Evolutionary conservation across 1,140 invertebrate genomes (phyloP), one percentile per base, ranked within the genome.

Genomic region (Thaumetopoea pityocampa): DNA sequence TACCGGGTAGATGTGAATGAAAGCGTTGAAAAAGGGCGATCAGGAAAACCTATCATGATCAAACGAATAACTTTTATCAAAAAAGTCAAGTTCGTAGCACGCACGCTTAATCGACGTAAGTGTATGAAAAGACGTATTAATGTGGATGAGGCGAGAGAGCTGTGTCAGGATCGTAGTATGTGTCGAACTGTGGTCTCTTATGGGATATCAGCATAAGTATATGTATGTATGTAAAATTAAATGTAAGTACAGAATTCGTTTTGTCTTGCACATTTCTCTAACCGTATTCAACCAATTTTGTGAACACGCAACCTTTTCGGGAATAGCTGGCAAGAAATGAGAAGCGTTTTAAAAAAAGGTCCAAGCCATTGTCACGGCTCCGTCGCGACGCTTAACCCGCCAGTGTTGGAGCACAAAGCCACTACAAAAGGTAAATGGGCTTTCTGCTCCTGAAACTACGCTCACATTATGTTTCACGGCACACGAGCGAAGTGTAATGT

Each of bases 361-460:
- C 51, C 49, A 11, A 51, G 42, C 51, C 41, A 69, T 71, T 71
- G 67, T 74, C 54, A 56, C 50, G 27, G 37, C 33, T 53, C 24
- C 49, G 58, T 46, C 54, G 56, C 55, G 38, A 47, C 67, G 67
- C 67, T 74, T 74, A 71, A 74, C 67, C 67, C 65, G 46, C 45
- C 49, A 61, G 61, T 55, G 57, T 66, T 35, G 42, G 49, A 43
- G 56, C 53, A 67, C 61, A 71, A 70, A 71, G 67, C 56, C 65
- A 67, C 67, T 74, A 67, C 57, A 52, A 41, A 63, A 63, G 60
- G 62, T 65, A 71, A 74, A 71, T 74, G 63, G 66, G 66, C 60
- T 67, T 67, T 68, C 57, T 70, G 51, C 41, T 52, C 45, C 59
- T 59, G 54, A 63, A 71, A 64, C 65, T 65, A 52, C 36, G 46